These are phyloP conservation scores for Cheilosia pagana DNA, from an alignment of 2,888 invertebrate genomes.

Conservation along the genomic window DNA sequence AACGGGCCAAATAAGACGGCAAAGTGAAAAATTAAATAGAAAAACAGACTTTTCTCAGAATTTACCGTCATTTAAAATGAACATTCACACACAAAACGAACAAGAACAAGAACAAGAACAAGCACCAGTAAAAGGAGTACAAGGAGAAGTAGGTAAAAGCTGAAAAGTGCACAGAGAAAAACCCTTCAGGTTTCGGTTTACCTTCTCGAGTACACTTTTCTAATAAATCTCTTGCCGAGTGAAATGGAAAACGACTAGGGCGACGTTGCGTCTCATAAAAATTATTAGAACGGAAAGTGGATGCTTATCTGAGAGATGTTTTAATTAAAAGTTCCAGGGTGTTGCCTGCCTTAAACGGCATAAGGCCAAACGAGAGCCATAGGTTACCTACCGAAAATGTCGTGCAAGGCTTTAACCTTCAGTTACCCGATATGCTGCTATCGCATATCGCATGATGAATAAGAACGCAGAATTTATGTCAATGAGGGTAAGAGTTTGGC, in stretches of 20 bases:
- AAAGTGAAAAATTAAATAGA: conserved; percentile 72
- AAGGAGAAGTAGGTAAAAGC: conserved; percentile 37
- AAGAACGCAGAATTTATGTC: no score
- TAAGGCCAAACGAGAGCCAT: conserved; percentile 59
- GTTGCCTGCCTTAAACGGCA: conserved; percentile 59
- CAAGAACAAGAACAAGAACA: neutral
- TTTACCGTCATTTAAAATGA: conserved; percentile 71
- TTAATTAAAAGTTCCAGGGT: conserved; percentile 73
- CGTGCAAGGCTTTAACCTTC: conserved; percentile 66
- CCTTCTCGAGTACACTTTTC: conserved; percentile 73
- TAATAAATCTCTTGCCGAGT: conserved; percentile 68
- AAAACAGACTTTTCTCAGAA: conserved; percentile 69
- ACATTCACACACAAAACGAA: conserved; percentile 58
- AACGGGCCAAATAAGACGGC: conserved; percentile 16
- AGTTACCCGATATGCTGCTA: conserved; percentile 39
- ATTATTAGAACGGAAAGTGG: conserved; percentile 75
- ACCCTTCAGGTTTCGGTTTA: conserved; percentile 72
- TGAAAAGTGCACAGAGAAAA: conserved; percentile 64
- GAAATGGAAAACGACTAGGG: conserved; percentile 57
- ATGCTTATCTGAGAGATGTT: conserved; percentile 73
- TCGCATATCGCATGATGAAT: no score
- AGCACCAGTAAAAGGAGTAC: neutral
- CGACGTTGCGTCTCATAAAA: conserved; percentile 69
- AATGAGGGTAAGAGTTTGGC: no score
- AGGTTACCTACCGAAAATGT: conserved; percentile 59